These are phyloP conservation scores for Microctonus brassicae DNA, from an alignment of 2,888 invertebrate genomes.

Conservation along the genomic window DNA sequence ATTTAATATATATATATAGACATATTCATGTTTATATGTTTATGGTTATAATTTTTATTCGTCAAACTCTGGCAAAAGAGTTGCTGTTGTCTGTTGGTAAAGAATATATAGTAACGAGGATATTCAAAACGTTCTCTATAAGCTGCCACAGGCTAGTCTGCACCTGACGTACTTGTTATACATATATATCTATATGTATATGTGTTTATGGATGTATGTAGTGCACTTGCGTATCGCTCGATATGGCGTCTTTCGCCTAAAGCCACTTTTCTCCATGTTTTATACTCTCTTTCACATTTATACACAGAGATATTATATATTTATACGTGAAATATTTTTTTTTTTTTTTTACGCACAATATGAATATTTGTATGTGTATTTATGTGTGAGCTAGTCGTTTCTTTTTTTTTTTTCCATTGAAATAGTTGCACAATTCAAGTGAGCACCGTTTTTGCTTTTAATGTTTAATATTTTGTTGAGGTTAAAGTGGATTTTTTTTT, in stretches of 20 bases:
- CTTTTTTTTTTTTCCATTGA: too few species aligned
- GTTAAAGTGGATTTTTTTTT: neutral
- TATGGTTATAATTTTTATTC: neutral
- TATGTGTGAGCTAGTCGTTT: too few species aligned
- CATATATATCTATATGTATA: slow-evolving; percentile 18
- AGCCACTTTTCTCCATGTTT: slow-evolving; percentile 13
- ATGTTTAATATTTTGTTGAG: neutral
- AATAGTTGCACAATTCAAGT: too few species aligned
- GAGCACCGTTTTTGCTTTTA: neutral
- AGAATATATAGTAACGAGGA: slow-evolving; percentile 15
- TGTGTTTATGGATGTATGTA: neutral
- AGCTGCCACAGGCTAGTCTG: slow-evolving; percentile 34
- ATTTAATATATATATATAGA: neutral
- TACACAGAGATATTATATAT: neutral
- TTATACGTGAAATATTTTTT: neutral
- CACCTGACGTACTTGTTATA: slow-evolving; percentile 32
- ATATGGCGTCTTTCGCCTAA: slow-evolving; percentile 21
- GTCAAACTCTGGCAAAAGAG: neutral
- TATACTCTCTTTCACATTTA: neutral
- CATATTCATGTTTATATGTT: neutral
- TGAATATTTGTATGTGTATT: too few species aligned
- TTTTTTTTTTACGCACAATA: neutral
- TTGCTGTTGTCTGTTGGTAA: neutral
- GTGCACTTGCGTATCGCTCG: slow-evolving; percentile 22
- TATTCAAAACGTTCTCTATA: slow-evolving; percentile 34